phyloP scores from a whole-genome alignment of 2,888 invertebrate genomes.

The Tenthredo amoena region DNA sequence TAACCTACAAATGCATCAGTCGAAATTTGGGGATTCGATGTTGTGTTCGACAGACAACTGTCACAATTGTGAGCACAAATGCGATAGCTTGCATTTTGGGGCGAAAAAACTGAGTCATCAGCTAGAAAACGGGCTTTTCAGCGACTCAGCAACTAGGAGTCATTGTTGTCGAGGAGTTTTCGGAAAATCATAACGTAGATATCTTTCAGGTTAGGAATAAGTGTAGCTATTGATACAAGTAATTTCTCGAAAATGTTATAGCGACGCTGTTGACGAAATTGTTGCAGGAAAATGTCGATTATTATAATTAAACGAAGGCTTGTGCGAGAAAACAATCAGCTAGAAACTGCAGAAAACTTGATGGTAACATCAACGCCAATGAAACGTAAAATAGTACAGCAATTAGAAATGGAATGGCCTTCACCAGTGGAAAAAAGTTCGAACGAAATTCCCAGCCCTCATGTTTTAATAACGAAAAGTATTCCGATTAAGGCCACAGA shows the following conservation, averaged over 20 bases:
- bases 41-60: background rate
- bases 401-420: background rate
- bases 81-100: background rate
- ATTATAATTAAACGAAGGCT: background rate
- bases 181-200: background rate
- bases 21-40: background rate
- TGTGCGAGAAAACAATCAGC: background rate
- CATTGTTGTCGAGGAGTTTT: too few species aligned
- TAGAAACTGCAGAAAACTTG: background rate
- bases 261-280: background rate
- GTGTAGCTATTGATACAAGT: background rate
- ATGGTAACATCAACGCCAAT: slow-evolving; percentile 22
- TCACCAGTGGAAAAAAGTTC: background rate
- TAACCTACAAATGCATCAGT: background rate
- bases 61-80: background rate
- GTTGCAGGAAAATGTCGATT: background rate
- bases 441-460: background rate
- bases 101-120: background rate
- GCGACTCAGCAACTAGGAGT: background rate
- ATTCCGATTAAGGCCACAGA: background rate
- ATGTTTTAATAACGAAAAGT: background rate
- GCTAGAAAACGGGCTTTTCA: background rate
- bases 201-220: slow-evolving; percentile 7
- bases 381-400: background rate
- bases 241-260: background rate